Evolutionary conservation across 2,113 vertebrate species (phyloP), one percentile per base, ranked within the genome.

Genomic region (Aptenodytes patagonicus): DNA sequence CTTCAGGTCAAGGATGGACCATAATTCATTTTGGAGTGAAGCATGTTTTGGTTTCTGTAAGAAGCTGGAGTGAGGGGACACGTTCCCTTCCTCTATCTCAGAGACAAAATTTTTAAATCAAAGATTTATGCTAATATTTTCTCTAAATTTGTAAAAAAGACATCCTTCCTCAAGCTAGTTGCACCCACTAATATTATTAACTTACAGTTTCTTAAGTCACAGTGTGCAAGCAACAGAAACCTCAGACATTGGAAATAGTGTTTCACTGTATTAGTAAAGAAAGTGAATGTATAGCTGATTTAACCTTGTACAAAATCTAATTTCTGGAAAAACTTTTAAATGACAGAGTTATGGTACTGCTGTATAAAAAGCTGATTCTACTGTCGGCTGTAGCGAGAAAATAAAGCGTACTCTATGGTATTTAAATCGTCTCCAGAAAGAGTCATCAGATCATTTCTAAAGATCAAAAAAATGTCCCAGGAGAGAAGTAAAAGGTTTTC

Each of bases 171-270:
- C 38, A 52, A 46, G 51, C 11, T 54, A 64, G 22, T 8, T 78
- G 49, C 26, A 84, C 7, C 25, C 40, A 46, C 31, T 91, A 54
- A 70, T 25, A 32, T 26, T 49, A 72, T 34, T 70, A 89, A n/a
- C 3, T 65, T 55, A 34, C 0, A 0, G 29, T 61, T 82, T 36
- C 38, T 90, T 20, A 68, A 52, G 44, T 28, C 42, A 83, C 38
- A 46, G 10, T 10, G 26, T 38, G 28, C 29, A 82, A 95, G 17
- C 80, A 72, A 60, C 49, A 83, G 38, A 66, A 78, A 60, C 13
- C 25, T 55, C 2, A 0, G 24, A 66, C 32, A 57, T 36, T 0
- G 40, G 26, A 70, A 94, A 86, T 1, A 71, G 4, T 1, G 12
- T 72, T 83, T 83, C 71, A 61, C 9, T 28, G 21, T 61, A 44